phyloP scores from a whole-genome alignment of 2,113 vertebrate genomes.

The Oenanthe oenanthe region DNA sequence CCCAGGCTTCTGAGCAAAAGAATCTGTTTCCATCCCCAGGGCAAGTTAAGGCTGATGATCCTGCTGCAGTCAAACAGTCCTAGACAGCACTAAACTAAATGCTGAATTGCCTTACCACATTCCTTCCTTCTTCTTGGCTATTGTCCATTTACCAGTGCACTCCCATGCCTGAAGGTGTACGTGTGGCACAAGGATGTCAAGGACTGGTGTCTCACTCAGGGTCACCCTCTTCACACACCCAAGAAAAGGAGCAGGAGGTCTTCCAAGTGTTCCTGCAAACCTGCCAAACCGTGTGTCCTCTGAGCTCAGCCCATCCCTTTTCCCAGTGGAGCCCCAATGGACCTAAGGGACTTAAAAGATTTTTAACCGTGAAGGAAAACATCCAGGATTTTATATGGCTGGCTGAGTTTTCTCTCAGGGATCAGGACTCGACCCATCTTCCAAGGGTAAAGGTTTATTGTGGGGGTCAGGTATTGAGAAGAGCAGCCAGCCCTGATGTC shows the following conservation, averaged over 20 bases:
- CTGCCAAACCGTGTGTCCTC: not conserved
- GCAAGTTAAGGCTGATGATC: not conserved
- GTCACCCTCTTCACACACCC: not conserved
- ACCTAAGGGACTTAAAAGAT: not conserved
- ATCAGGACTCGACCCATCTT: not conserved
- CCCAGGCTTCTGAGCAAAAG: not conserved
- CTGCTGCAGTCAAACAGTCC: not conserved
- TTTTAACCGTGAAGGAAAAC: not conserved
- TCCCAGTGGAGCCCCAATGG: not conserved
- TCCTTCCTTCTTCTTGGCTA: not conserved
- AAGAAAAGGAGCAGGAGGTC: not conserved
- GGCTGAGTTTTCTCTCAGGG: not conserved
- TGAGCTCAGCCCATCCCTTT: rapidly evolving
- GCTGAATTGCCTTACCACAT: not conserved
- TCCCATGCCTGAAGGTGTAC: not conserved
- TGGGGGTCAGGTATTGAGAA: not conserved
- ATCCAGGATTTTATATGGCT: not conserved
- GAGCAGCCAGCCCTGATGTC: not conserved
- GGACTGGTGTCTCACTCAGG: not conserved
- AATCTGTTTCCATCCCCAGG: rapidly evolving
- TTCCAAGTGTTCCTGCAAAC: not conserved
- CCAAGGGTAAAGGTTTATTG: not conserved
- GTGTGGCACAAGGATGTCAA: not conserved
- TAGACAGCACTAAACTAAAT: not conserved
- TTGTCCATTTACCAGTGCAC: not conserved